Evolutionary conservation across 2,113 vertebrate genomes (phyloP), one percentile per base, ranked within the genome.

Genomic region (Rhizomys pruinosus): DNA sequence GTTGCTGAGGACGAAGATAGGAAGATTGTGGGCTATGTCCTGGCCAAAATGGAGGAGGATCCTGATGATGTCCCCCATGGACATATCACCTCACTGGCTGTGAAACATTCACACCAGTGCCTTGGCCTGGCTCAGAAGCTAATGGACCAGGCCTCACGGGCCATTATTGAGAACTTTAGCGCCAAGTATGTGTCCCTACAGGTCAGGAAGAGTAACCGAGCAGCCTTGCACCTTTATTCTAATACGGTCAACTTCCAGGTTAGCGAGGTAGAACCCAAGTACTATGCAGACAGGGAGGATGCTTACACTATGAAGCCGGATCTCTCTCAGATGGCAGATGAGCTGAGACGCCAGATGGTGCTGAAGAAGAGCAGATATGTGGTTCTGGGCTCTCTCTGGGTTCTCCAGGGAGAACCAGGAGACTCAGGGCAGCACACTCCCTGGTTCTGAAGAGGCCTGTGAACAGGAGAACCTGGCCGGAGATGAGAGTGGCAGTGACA

Each of bases 211-310:
- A 84, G 66, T 47, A 85, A 85, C 84, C 66, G 84, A 4, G 84
- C 66, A 29, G 66, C 66, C 3, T n/a, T n/a, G 84, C 84, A 85
- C 34, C 84, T 85, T 3, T 85, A 85, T 39, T 71, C 84, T 25
- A 85, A 85, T 25, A 85, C 84, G 34, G 47, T 57, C 20, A 85
- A 57, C 84, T 85, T 85, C 84, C 84, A 71, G 47, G 84, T 85
- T 27, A 69, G 66, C 39, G 84, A 85, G 66, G 47, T 71, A 7
- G 84, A 85, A 68, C 84, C 47, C 22, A 85, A 85, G 23, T 71
- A 71, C 66, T 85, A 71, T 29, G 47, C 66, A 20, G 84, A 85
- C 39, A 47, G 66, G 16, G 84, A 71, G 7, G 84, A 85, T 39
- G 66, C 84, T 0, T 71, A n/a, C 71, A 16, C 47, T 11, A 85